phyloP scores from a whole-genome alignment of 1,140 invertebrate species.

The Dreissena polymorpha region DNA sequence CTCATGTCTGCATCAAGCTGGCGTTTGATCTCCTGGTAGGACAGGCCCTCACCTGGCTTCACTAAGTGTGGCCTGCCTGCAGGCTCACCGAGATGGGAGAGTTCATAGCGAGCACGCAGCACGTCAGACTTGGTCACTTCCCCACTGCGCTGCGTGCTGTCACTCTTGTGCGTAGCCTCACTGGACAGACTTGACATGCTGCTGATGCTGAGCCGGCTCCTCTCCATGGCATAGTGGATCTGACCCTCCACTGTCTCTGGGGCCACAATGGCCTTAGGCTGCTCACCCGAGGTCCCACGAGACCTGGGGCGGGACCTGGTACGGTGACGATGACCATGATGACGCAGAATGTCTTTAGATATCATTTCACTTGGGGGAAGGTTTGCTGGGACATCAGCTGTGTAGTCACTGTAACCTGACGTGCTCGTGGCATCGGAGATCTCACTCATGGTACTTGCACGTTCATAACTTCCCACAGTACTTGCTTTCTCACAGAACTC shows the following conservation, averaged over 20 bases:
- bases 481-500: conserved; percentile 42
- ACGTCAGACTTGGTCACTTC: conserved; percentile 49
- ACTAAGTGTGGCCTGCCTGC: conserved; percentile 29
- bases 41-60: conserved; percentile 21
- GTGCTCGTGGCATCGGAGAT: conserved; percentile 50
- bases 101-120: conserved; percentile 40
- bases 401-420: conserved; percentile 47
- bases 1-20: conserved; percentile 50
- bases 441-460: conserved; percentile 51
- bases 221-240: conserved; percentile 46
- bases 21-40: conserved; percentile 37
- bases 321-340: conserved; percentile 38
- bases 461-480: conserved; percentile 47
- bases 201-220: conserved; percentile 47
- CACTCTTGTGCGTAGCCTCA: conserved; percentile 52
- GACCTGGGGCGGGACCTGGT: conserved; percentile 44
- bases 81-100: conserved; percentile 30
- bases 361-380: conserved; percentile 53
- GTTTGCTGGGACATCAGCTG: conserved; percentile 38
- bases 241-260: conserved; percentile 43
- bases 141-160: conserved; percentile 46
- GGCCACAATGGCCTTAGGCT: conserved; percentile 27
- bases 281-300: conserved; percentile 29
- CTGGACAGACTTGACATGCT: conserved; percentile 50
- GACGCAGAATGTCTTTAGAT: conserved; percentile 37